Percentiles rank a stretch among this genome's conserved stretches.
Conservation (phyloP, 1,140 invertebrate genomes). For the Manduca sexta region DNA sequence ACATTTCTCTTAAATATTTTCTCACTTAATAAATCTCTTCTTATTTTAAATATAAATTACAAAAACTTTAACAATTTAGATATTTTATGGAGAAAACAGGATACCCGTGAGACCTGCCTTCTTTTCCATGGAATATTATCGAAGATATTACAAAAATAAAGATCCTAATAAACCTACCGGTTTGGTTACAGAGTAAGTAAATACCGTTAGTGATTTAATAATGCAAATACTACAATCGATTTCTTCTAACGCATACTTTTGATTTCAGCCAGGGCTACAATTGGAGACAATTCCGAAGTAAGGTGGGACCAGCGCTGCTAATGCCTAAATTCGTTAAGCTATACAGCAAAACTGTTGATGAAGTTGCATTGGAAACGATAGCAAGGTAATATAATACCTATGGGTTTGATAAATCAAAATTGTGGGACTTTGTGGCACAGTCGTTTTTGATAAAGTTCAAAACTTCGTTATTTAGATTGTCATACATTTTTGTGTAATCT, state of each 20-base stretch:
- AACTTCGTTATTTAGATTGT: too few relatives aligned
- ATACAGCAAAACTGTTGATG: constrained; percentile 53
- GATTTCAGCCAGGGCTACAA: constrained; percentile 80
- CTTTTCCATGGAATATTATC: constrained; percentile 31
- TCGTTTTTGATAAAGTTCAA: too few relatives aligned
- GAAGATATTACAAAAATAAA: constrained; percentile 19
- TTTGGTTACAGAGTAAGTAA: constrained; percentile 32
- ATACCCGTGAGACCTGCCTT: constrained; percentile 35
- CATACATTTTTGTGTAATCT: too few relatives aligned
- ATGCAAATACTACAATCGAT: too few relatives aligned
- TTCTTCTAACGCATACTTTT: background rate
- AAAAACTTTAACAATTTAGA: constrained; percentile 13
- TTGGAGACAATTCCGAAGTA: constrained; percentile 83
- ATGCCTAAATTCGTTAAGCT: constrained; percentile 64
- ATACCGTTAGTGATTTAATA: background rate
- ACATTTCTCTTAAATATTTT: too few relatives aligned
- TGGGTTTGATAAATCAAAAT: too few relatives aligned
- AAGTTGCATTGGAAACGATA: constrained; percentile 53
- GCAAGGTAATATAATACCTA: constrained; percentile 30
- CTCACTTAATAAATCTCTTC: too few relatives aligned
- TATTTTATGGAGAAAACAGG: constrained; percentile 36
- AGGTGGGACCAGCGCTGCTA: constrained; percentile 70
- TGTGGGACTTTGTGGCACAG: too few relatives aligned
- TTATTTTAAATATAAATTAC: too few relatives aligned
- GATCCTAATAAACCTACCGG: constrained; percentile 20